Base-by-base conservation (phyloP, 1,140 invertebrate genomes). In the Temnothorax curvispinosus region DNA sequence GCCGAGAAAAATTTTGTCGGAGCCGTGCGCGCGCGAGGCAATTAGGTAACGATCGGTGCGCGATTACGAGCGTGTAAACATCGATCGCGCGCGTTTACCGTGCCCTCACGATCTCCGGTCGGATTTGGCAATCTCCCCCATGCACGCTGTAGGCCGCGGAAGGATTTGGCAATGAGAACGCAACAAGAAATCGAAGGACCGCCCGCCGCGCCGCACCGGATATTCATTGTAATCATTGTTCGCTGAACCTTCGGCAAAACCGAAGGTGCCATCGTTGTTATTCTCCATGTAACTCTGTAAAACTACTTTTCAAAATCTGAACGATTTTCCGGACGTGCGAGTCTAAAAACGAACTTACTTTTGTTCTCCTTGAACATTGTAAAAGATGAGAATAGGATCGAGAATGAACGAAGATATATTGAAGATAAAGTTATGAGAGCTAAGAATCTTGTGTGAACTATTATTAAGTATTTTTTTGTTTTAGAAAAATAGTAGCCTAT, bases 81-180 rank as follows among this genome's bases (percentile, higher is more conserved):
- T 15, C 62, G 32, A 5, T 67, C 64, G 44, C n/a, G 44, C 41
- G 38, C n/a, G 27, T 50, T 35, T 41, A 54, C n/a, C n/a, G 3
- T 47, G 67, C 67, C 67, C 67, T 58, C 80, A 47, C 38, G 38
- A 56, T 71, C 77, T 7, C n/a, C 11, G 3, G 58, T 11, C 44
- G 27, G 77, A 81, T 81, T 81, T 81, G 38, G 77, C 50, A 81
- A 81, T 71, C 56, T 27, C 27, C 27, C 27, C 56, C 38, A 11
- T n/a, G 35, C 18, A n/a, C 47, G 27, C 74, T 32, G 21, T 38
- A 62, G 3, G 1, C 27, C 47, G 38, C 35, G 35, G 35, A 56
- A 38, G 35, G 77, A 81, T 81, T 81, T 81, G 77, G 77, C 77
- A 81, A 81, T 38, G 77, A 52, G 35, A 54, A 54, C 35, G 64